Evolutionary conservation across 1,140 invertebrate species (phyloP), one percentile per base, ranked within the genome.

Genomic region (Parapsyche elsis): DNA sequence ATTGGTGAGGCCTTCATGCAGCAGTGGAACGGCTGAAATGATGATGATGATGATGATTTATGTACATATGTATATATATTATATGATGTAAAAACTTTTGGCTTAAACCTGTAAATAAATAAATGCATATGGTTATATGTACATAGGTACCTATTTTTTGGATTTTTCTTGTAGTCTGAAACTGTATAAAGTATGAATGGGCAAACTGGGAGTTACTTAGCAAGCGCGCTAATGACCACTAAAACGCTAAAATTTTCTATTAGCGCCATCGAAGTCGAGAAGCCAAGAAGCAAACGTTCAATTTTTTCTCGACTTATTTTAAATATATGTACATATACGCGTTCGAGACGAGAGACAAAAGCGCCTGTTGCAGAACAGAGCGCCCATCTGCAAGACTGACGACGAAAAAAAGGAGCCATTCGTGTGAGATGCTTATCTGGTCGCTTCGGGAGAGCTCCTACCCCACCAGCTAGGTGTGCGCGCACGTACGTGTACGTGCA

Each of bases 341-440:
- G 49, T 12, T 16, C 49, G 49, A 12, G 16, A 53, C 49, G 49
- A 12, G 49, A 53, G 16, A 53, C 16, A 53, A 53, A 53, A 53
- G 49, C 49, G 49, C 49, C 49, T 16, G 49, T 53, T 53, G 49
- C 49, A 53, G 16, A 53, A 12, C 30, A 38, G 2, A 16, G 49
- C 2, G 49, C 49, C 49, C 49, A 53, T 53, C 49, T 53, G 49
- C 49, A 16, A 16, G 49, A 14, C 49, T 53, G 49, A 2, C 49
- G 49, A 53, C 49, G 49, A 53, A 53, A 53, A 53, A 53, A 53
- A 53, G 16, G 49, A 53, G 49, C 49, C 49, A 53, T 53, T 53
- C 49, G 49, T 53, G 49, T 53, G 49, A 53, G 49, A 53, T 53
- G 49, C 49, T 53, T 53, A 53, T 53, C 49, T 53, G 49, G 49